Evolutionary conservation across 1,140 invertebrate genomes (phyloP).

Genomic region (Papilio xuthus): DNA sequence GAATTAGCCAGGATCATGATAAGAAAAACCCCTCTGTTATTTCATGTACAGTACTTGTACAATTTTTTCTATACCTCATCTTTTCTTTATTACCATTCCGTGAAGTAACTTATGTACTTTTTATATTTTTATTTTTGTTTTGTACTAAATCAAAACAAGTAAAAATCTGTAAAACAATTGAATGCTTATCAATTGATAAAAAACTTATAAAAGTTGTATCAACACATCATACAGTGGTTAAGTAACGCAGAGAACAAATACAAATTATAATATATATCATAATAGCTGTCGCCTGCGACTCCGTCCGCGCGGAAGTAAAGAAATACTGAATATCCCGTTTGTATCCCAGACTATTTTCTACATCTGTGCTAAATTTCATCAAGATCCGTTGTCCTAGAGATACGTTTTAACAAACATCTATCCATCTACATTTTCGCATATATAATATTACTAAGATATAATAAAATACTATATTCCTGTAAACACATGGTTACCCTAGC

Average conservation of each 20-base stretch:
- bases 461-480: neutral
- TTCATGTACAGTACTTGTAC: neutral
- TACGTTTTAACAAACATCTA: no score
- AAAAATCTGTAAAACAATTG: neutral
- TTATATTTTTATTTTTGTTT: neutral
- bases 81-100: neutral
- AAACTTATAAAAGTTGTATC: neutral
- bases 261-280: no score
- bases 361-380: no score
- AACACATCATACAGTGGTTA: neutral
- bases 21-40: neutral
- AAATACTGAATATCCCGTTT: no score
- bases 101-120: neutral
- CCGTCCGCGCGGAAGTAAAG: no score
- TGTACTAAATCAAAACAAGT: neutral
- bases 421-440: no score
- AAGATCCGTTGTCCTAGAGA: no score
- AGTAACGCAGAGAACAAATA: neutral
- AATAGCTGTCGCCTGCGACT: no score
- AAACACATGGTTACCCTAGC: neutral
- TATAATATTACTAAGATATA: no score
- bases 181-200: neutral
- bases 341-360: no score
- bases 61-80: neutral
- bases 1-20: neutral